A percentile compares a stretch with the other conserved stretches of the same genome.
Evolutionary conservation across 2,888 invertebrate species (phyloP).

Genomic region (Lathronympha strigana): DNA sequence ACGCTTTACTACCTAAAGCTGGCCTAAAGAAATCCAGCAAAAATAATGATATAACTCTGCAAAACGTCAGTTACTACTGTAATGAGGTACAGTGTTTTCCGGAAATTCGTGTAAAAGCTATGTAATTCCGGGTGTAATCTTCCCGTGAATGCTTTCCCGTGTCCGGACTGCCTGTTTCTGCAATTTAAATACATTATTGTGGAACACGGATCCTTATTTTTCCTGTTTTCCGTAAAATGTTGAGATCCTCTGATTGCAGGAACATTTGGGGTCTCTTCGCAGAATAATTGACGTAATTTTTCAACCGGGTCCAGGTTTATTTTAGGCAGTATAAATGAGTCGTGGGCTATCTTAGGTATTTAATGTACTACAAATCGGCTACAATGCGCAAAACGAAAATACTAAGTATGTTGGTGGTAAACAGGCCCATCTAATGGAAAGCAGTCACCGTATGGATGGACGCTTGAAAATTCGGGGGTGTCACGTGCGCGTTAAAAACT

Average conservation of each 20-base stretch:
- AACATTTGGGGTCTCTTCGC: constrained; percentile 17
- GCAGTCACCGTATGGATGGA: too few relatives aligned
- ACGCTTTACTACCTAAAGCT: background rate
- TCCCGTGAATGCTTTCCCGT: constrained; percentile 34
- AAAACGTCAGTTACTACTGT: background rate
- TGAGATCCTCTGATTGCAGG: constrained; percentile 27
- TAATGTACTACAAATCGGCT: too few relatives aligned
- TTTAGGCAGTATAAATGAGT: background rate
- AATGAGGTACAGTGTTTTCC: constrained; percentile 15
- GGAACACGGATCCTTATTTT: constrained; percentile 28
- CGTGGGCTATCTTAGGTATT: background rate
- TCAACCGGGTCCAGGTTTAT: constrained; percentile 11
- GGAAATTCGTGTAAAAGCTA: constrained; percentile 21
- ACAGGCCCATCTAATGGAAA: too few relatives aligned
- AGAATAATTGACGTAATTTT: constrained; percentile 37
- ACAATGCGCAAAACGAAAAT: too few relatives aligned
- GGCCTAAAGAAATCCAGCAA: too few relatives aligned
- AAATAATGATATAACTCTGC: too few relatives aligned
- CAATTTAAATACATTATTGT: constrained; percentile 41
- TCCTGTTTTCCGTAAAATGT: constrained; percentile 23
- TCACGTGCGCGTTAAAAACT: too few relatives aligned
- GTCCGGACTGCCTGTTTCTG: constrained; percentile 18
- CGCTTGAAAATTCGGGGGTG: too few relatives aligned
- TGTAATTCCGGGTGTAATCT: constrained; percentile 34
- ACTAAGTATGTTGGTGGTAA: too few relatives aligned